Evolutionary conservation across 2,888 invertebrate species (phyloP).

Genomic region (Tricholauxania praeusta): DNA sequence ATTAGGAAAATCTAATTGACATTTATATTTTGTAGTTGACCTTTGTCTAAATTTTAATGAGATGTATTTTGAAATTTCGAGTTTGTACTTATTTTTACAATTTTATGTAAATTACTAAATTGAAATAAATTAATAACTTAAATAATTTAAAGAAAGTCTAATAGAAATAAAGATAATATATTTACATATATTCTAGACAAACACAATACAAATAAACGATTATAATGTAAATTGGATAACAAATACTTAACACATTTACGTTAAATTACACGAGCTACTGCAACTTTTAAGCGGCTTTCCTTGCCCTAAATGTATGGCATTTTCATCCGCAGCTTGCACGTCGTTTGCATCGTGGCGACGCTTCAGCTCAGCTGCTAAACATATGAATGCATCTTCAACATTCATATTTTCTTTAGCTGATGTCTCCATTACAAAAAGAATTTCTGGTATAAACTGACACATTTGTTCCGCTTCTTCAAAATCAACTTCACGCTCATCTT

Average conservation of each 20-base stretch:
- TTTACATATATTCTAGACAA: conserved; percentile 14
- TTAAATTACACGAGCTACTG: conserved; percentile 72
- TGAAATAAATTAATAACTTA: neutral
- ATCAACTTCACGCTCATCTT: conserved; percentile 84
- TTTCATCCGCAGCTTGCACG: conserved; percentile 73
- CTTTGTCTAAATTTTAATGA: conserved; percentile 1
- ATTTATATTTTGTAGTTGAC: neutral
- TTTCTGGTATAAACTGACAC: conserved; percentile 87
- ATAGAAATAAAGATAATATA: neutral
- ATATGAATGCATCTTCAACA: conserved; percentile 89
- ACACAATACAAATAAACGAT: conserved; percentile 22
- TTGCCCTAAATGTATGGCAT: conserved; percentile 78
- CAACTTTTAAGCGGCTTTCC: conserved; percentile 76
- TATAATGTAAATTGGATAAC: conserved; percentile 12
- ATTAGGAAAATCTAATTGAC: conserved; percentile 18
- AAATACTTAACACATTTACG: conserved; percentile 49
- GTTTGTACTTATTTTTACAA: conserved; percentile 26
- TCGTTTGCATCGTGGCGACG: conserved; percentile 78
- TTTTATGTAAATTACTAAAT: neutral
- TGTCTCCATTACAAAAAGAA: conserved; percentile 87
- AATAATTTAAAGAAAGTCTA: neutral
- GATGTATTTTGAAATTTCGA: conserved; percentile 17
- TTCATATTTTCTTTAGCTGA: conserved; percentile 93
- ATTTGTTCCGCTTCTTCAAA: conserved; percentile 88
- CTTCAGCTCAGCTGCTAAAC: conserved; percentile 89